Percentiles rank a stretch among this genome's conserved stretches.
phyloP scores from a whole-genome alignment of 2,113 vertebrate genomes.

The Ophthalmolycus amberensis region DNA sequence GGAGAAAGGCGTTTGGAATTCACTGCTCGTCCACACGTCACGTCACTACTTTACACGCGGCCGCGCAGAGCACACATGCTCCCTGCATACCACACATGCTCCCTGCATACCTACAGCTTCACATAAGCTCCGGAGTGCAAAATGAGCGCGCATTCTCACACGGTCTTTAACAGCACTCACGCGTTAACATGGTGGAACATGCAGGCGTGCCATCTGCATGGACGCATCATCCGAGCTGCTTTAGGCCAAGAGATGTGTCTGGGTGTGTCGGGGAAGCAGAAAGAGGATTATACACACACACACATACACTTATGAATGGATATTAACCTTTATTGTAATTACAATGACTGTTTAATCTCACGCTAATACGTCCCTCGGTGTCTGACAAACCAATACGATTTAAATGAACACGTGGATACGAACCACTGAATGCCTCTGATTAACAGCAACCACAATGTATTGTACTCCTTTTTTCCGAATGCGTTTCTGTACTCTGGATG shows the following conservation, averaged over 20 bases:
- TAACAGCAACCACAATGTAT: background rate
- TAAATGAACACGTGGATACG: background rate
- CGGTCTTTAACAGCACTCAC: background rate
- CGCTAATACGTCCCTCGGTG: background rate
- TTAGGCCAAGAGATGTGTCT: slow-evolving; percentile 11
- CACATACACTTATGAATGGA: background rate
- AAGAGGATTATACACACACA: slow-evolving; percentile 11
- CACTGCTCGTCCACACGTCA: slow-evolving; percentile 8
- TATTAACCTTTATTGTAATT: slow-evolving; percentile 10
- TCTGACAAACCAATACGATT: background rate
- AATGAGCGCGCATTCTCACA: slow-evolving; percentile 8
- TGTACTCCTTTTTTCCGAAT: background rate
- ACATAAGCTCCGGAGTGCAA: background rate
- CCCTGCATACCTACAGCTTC: background rate
- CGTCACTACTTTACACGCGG: slow-evolving; percentile 1
- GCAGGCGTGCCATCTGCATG: slow-evolving; percentile 21
- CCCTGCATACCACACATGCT: background rate
- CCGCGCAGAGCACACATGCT: background rate
- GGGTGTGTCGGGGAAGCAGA: slow-evolving; percentile 21
- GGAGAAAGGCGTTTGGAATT: slow-evolving; percentile 23
- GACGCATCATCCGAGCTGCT: slow-evolving; percentile 19
- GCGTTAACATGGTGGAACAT: slow-evolving; percentile 21
- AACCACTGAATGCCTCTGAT: background rate
- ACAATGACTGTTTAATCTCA: background rate
- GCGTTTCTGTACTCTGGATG: background rate